Conservation (phyloP, 1,140 invertebrate genomes). For the Brachystomella parvula region DNA sequence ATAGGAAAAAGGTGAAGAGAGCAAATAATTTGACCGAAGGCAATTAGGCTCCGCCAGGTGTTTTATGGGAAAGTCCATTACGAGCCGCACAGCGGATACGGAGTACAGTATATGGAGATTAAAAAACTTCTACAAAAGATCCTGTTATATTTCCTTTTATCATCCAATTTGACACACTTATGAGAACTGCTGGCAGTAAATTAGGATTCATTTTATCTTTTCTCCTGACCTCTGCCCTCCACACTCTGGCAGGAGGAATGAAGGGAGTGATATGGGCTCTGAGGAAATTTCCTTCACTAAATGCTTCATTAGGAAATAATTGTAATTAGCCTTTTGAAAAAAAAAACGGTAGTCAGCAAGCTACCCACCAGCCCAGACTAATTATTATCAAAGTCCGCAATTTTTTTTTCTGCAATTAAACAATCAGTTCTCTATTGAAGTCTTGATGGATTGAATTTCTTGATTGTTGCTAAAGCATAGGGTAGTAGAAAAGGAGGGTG, state of each 20-base stretch:
- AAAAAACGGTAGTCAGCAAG: background rate
- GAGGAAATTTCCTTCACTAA: too few species aligned
- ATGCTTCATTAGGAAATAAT: too few species aligned
- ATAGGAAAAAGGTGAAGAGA: background rate
- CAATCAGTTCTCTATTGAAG: background rate
- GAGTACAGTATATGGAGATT: background rate
- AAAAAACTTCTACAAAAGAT: background rate
- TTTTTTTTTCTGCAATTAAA: background rate
- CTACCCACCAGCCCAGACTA: background rate
- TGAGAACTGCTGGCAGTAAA: background rate
- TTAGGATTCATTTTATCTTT: background rate
- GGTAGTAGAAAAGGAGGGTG: too few species aligned
- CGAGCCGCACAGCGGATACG: background rate
- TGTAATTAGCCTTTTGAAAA: background rate
- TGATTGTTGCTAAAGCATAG: too few species aligned
- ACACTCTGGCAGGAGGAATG: too few species aligned
- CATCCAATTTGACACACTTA: background rate
- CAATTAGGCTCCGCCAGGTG: background rate
- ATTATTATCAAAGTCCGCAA: background rate
- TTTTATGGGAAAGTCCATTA: background rate
- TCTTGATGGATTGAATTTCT: background rate
- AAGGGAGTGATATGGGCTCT: too few species aligned
- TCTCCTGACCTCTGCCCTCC: background rate
- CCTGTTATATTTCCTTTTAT: background rate
- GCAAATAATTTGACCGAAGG: background rate